Conservation (phyloP, 2,888 invertebrate species). For the Folsomia candida region DNA sequence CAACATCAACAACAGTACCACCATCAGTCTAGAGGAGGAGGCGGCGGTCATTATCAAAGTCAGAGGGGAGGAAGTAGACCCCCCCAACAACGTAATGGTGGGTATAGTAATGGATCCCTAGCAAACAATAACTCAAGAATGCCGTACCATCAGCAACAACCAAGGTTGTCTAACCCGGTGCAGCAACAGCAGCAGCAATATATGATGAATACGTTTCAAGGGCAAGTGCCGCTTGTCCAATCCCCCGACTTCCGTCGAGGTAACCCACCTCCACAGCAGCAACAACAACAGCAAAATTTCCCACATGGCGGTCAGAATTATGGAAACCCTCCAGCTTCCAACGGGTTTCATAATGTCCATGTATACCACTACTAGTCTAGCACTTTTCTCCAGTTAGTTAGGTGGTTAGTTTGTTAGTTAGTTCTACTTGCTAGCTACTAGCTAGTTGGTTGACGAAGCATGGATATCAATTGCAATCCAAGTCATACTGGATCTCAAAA, state of each 20-base stretch:
- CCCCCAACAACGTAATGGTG: constrained; percentile 37
- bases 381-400: not conserved
- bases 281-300: constrained; percentile 7
- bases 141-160: constrained; percentile 41
- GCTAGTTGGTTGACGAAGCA: not conserved
- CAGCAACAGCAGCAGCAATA: constrained; percentile 43
- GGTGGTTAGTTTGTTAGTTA: not conserved
- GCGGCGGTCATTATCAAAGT: constrained; percentile 2
- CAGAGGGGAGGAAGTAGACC: constrained; percentile 29
- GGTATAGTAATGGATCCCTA: constrained; percentile 41
- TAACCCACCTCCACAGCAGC: constrained; percentile 39
- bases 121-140: constrained; percentile 45
- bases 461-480: not conserved
- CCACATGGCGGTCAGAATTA: constrained; percentile 20
- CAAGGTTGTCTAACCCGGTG: constrained; percentile 34
- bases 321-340: constrained; percentile 34
- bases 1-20: constrained; percentile 16
- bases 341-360: constrained; percentile 50
- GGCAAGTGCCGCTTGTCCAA: constrained; percentile 40
- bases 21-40: not conserved
- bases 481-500: constrained; percentile 17
- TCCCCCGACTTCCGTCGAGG: constrained; percentile 36
- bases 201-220: constrained; percentile 37
- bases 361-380: constrained; percentile 49
- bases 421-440: too few species aligned